A percentile compares a stretch with the other conserved stretches of the same genome.
Conservation (phyloP, 2,113 vertebrate species). For the Phrynosoma platyrhinos region DNA sequence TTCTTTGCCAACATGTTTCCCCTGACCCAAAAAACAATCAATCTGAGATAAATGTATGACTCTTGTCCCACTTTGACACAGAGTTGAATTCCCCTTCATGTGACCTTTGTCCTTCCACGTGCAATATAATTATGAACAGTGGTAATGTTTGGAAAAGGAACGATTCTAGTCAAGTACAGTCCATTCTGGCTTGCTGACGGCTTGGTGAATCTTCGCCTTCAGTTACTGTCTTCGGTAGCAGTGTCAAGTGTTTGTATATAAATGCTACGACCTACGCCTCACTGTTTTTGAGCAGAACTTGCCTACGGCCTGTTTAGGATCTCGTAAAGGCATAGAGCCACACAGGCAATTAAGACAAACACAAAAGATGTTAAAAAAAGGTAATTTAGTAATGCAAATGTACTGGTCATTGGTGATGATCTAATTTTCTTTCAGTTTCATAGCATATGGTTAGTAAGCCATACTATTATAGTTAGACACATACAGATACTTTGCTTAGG, state of each 20-base stretch:
- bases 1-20: neutral
- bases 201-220: neutral
- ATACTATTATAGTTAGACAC: neutral
- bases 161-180: neutral
- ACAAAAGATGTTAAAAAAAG: conserved; percentile 69
- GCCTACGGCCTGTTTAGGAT: conserved; percentile 13
- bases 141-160: neutral
- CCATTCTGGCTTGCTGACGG: neutral
- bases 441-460: neutral
- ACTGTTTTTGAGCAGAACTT: neutral
- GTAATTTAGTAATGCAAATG: conserved; percentile 68
- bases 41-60: neutral
- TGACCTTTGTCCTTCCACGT: neutral
- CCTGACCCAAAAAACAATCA: neutral
- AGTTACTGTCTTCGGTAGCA: neutral
- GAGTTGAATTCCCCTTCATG: neutral
- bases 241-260: neutral
- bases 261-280: no score
- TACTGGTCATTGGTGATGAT: conserved; percentile 45
- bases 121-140: neutral
- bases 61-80: neutral
- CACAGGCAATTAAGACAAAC: conserved; percentile 67
- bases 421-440: neutral
- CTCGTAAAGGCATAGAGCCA: conserved; percentile 67
- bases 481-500: rapidly evolving